A percentile compares a stretch with the other conserved stretches of the same genome.
Conservation (phyloP, 2,888 invertebrate species). For the Zhuqinia jingwanae region DNA sequence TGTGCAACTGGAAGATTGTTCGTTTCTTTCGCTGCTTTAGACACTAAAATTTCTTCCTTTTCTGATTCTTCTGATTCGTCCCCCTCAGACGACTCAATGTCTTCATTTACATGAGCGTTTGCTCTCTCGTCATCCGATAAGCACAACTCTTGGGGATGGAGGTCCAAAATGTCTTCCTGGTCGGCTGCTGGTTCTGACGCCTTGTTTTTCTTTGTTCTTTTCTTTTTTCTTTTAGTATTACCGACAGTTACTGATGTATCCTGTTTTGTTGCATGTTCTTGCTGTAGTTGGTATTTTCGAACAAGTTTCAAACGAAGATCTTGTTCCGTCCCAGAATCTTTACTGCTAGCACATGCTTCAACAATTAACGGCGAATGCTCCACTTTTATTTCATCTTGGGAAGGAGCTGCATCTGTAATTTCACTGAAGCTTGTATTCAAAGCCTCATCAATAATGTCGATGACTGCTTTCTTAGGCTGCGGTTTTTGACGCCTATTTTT, state of each 20-base stretch:
- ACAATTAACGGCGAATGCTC: conserved; percentile 26
- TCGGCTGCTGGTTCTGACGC: not conserved
- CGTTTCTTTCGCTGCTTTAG: not conserved
- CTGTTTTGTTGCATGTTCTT: conserved; percentile 13
- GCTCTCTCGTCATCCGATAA: conserved; percentile 59
- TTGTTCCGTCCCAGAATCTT: conserved; percentile 46
- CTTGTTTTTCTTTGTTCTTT: conserved; percentile 40
- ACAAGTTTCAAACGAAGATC: conserved; percentile 59
- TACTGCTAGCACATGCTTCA: conserved; percentile 29
- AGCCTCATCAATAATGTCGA: conserved; percentile 61
- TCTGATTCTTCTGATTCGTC: conserved; percentile 16
- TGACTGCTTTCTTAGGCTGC: conserved; percentile 44
- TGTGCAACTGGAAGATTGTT: not conserved
- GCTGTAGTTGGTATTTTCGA: conserved; percentile 57
- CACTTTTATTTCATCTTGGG: too few relatives aligned
- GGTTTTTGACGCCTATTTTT: conserved; percentile 24
- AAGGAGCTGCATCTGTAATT: not conserved
- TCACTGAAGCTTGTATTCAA: conserved; percentile 48
- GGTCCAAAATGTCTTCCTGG: conserved; percentile 67
- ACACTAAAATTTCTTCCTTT: not conserved
- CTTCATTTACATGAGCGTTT: conserved; percentile 6
- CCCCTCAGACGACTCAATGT: conserved; percentile 30
- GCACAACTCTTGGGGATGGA: conserved; percentile 63
- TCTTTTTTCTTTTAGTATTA: not conserved
- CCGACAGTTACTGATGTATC: not conserved